These are phyloP conservation scores for Emydoidea blandingii DNA, from an alignment of 2,797 vertebrate species.

Conservation along the genomic window DNA sequence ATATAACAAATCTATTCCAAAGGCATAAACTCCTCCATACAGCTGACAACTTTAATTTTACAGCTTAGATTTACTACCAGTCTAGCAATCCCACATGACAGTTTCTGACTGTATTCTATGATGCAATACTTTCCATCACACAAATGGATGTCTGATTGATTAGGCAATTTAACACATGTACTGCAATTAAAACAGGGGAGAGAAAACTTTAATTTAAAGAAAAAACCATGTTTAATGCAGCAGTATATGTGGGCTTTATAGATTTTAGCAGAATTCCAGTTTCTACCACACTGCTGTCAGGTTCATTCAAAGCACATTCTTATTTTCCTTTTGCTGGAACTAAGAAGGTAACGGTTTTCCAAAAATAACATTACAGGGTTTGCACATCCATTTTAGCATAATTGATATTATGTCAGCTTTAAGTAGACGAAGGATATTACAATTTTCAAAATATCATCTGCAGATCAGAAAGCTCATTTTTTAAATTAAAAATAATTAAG, in stretches of 20 bases:
- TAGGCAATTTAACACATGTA: not conserved
- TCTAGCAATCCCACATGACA: not conserved
- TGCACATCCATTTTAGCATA: not conserved
- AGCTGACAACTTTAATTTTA: not conserved
- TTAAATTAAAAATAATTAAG: not conserved
- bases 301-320: conserved; percentile 11
- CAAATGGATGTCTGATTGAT: not conserved
- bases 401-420: not conserved
- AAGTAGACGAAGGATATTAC: not conserved
- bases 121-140: not conserved
- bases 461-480: not conserved
- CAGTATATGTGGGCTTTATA: not conserved
- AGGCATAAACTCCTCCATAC: not conserved
- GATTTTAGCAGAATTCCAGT: conserved; percentile 29
- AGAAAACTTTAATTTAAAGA: not conserved
- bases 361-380: not conserved
- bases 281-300: conserved; percentile 14
- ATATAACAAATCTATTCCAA: not conserved
- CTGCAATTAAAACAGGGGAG: not conserved
- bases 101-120: not conserved
- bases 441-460: not conserved
- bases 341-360: not conserved
- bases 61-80: not conserved
- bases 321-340: conserved; percentile 16
- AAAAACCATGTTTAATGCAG: not conserved